Evolutionary conservation across 2,797 vertebrate genomes (phyloP), one percentile per base, ranked within the genome.

Genomic region (Microhierax caerulescens): DNA sequence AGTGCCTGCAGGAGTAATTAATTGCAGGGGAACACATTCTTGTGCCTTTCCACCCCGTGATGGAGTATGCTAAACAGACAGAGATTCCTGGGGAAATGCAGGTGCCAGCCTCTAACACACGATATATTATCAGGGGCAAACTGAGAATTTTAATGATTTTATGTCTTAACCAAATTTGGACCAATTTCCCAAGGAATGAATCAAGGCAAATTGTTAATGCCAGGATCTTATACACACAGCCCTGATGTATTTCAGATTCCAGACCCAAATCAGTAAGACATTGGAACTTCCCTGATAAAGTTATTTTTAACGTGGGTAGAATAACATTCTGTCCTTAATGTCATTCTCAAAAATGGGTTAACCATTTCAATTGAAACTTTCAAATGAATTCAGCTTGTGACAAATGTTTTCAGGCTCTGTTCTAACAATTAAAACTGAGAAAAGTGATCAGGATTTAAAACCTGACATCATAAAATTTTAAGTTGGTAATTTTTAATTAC

Each of bases 71-170:
- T 69, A 50, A 85, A 63, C 7, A 92, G 24, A 23, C 1, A 63
- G 41, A 76, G 57, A 32, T 54, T 86, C 32, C 4, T 59, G 37
- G 20, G 14, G n/a, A 88, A 88, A 86, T 30, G 28, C n/a, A 76
- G 39, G 5, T 0, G 0, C 21, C 54, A 92, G 12, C 10, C 32
- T 77, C 68, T 37, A 65, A 63, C 3, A 11, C 1, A 0, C 36
- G 48, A 53, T 30, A 37, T 65, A 3, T 37, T 61, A 32, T 37
- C 15, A 73, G 16, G 16, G 3, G 14, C 28, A 82, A 92, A 86
- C 2, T 23, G 18, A 59, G 10, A 69, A 48, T 60, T 79, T 76
- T 53, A 9, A 28, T 20, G 18, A 28, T 68, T 86, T 61, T 51
- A 5, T 73, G 18, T 39, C 88, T 88, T 28, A 90, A 72, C 1